These are phyloP conservation scores for Drosophila gaucha DNA, from an alignment of 2,888 invertebrate genomes.

Conservation along the genomic window DNA sequence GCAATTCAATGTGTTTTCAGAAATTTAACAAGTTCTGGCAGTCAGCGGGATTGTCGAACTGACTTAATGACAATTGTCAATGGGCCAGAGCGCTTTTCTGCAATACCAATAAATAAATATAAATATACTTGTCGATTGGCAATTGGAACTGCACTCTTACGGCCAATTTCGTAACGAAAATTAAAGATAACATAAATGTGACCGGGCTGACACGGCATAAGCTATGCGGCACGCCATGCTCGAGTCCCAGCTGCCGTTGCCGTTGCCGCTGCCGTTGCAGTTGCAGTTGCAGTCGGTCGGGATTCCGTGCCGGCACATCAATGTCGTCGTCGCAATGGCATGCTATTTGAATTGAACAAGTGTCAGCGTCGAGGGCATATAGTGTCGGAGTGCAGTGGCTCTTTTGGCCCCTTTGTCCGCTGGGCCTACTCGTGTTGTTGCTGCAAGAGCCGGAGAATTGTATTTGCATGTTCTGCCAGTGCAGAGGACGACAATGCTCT, in stretches of 20 bases:
- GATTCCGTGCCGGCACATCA: conserved; percentile 79
- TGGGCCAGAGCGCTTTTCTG: conserved; percentile 23
- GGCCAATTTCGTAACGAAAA: conserved; percentile 78
- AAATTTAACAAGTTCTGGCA: conserved; percentile 28
- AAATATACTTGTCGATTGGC: conserved; percentile 70
- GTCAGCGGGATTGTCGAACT: not conserved
- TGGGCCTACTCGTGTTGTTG: conserved; percentile 17
- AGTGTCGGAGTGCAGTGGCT: conserved; percentile 29
- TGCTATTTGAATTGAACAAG: conserved; percentile 79
- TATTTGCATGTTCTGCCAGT: conserved; percentile 70
- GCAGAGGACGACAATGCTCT: conserved; percentile 61
- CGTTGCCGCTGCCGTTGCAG: not conserved
- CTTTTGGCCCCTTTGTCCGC: conserved; percentile 18
- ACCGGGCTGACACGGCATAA: conserved; percentile 50
- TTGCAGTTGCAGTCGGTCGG: conserved; percentile 32
- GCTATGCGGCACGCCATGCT: conserved; percentile 44
- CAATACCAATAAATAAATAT: conserved; percentile 59
- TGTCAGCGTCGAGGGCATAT: conserved; percentile 76
- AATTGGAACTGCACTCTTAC: conserved; percentile 75
- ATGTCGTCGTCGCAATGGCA: conserved; percentile 74
- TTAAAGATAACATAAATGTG: conserved; percentile 80
- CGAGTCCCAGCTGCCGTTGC: conserved; percentile 28
- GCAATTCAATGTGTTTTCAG: not conserved
- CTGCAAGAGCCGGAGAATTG: conserved; percentile 18
- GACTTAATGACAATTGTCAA: conserved; percentile 35